A percentile compares a stretch with the other conserved stretches of the same genome.
Conservation (phyloP, 2,888 invertebrate genomes). For the Notocelia uddmanniana region DNA sequence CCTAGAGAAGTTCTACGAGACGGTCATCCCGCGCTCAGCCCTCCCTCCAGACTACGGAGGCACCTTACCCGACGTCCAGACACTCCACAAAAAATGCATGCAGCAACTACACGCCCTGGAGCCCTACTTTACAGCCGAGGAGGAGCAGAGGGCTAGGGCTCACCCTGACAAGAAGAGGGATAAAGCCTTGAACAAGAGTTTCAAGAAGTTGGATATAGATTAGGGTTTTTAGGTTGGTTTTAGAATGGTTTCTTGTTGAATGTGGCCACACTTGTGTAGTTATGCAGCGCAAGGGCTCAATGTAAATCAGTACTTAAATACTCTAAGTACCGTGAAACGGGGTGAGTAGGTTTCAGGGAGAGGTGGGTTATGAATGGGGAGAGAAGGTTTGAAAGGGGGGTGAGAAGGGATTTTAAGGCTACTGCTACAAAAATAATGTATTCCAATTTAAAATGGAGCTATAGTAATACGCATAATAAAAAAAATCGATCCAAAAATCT, state of each 20-base stretch:
- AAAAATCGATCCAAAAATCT: too few relatives aligned
- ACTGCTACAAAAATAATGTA: too few relatives aligned
- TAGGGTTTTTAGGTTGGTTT: slow-evolving; percentile 60
- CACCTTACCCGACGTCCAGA: slow-evolving; percentile 79
- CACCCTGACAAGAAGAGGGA: slow-evolving; percentile 76
- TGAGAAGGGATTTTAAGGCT: too few relatives aligned
- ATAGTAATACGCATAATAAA: too few relatives aligned
- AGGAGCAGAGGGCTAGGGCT: slow-evolving; percentile 73
- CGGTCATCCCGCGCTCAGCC: slow-evolving; percentile 83
- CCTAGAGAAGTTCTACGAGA: slow-evolving; percentile 83
- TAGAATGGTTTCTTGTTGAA: background rate
- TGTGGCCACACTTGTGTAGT: background rate
- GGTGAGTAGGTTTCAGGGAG: too few relatives aligned
- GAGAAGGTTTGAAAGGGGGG: too few relatives aligned
- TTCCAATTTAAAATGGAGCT: too few relatives aligned
- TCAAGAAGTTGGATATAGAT: slow-evolving; percentile 90
- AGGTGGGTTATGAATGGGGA: too few relatives aligned
- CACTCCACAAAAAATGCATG: slow-evolving; percentile 75
- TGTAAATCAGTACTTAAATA: background rate
- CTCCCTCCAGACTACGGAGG: slow-evolving; percentile 88
- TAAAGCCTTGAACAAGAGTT: slow-evolving; percentile 88
- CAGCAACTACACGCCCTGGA: slow-evolving; percentile 68
- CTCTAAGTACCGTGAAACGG: too few relatives aligned
- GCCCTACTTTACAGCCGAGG: slow-evolving; percentile 75
- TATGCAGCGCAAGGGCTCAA: background rate